Evolutionary conservation across 2,888 invertebrate genomes (phyloP), one percentile per base, ranked within the genome.

Genomic region (Teinopalpus imperialis): DNA sequence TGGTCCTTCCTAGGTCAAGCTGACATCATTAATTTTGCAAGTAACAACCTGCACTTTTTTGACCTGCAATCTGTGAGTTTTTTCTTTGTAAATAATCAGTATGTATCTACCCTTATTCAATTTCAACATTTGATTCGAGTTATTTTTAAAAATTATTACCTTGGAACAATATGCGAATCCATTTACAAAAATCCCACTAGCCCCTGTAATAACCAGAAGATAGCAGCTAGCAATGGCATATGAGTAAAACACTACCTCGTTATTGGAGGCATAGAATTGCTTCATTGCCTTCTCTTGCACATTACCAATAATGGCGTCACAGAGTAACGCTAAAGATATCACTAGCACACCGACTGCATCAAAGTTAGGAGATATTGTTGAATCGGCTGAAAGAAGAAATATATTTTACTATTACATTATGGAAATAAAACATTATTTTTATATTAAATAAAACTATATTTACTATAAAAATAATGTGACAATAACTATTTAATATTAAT

Each of bases 271-370:
- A 51, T 93, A 92, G 69, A 94, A 91, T 50, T 92, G 91, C 63
- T 95, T 95, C 95, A 99, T 97, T 0, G 94, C 94, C 72, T 98
- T 98, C 75, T 99, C 98, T 81, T 99, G 98, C 0, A 98, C 95
- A 82, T 99, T 99, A 10, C 98, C 98, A 54, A 99, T 98, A 5
- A 95, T 91, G 0, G 98, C 98, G 81, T 99, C 98, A 65, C 98
- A 98, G 1, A 98, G 81, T 37, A 99, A 78, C 0, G 98, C 98
- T 59, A 94, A 87, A 0, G 94, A 94, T 57, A 95, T 95, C 85
- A 95, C 93, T 0, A 92, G 67, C 0, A 95, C 92, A 0, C 95
- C 95, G 10, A 92, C 67, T 0, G 90, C 70, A 63, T 94, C 90
- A 56, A 94, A 95, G 63, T 93, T 93, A n/a, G 94, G 94, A 3